These are phyloP conservation scores for Heliconius sara DNA, from an alignment of 2,888 invertebrate species.

Conservation along the genomic window DNA sequence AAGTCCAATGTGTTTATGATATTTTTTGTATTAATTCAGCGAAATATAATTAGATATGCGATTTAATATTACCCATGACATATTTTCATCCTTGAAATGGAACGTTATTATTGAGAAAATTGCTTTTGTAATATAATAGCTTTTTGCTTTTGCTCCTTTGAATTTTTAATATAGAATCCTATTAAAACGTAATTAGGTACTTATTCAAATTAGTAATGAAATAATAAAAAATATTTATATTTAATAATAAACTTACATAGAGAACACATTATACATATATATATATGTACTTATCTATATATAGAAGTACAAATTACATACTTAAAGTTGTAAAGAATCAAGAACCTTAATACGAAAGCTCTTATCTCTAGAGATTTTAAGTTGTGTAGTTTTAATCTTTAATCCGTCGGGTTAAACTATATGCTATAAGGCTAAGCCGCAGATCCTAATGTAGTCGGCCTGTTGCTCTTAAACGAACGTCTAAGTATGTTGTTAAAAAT, in stretches of 20 bases:
- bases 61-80: background rate
- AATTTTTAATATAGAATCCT: background rate
- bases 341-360: background rate
- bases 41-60: background rate
- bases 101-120: constrained; percentile 1
- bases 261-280: too few relatives aligned
- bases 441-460: background rate
- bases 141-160: background rate
- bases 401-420: constrained; percentile 1
- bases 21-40: background rate
- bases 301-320: background rate
- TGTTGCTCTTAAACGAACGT: background rate
- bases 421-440: background rate
- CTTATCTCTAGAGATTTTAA: constrained; percentile 6
- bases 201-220: background rate
- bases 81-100: background rate
- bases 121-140: constrained; percentile 16
- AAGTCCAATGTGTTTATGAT: background rate
- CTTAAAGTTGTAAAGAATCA: background rate
- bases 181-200: background rate
- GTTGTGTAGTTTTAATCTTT: constrained; percentile 14
- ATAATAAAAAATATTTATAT: background rate
- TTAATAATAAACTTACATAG: too few relatives aligned
- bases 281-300: background rate
- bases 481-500: background rate